These are phyloP conservation scores for Chrysopilus asiliformis DNA, from an alignment of 2,888 invertebrate genomes.

Conservation along the genomic window DNA sequence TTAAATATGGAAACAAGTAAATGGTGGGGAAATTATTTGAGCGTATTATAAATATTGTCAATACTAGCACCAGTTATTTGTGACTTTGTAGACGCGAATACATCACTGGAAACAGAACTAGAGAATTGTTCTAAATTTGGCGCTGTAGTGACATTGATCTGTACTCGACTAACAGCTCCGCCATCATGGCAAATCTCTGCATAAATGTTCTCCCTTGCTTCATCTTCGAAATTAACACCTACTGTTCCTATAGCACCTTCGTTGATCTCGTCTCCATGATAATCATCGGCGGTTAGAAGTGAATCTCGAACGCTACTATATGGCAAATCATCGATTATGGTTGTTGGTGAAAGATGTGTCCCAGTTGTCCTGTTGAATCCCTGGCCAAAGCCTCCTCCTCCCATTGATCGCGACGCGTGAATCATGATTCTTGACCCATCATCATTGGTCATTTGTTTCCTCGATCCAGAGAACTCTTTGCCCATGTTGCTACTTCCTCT, in stretches of 20 bases:
- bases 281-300: conserved; percentile 28
- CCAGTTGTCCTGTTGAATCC: no score
- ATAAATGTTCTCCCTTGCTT: conserved; percentile 50
- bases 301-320: conserved; percentile 59
- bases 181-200: conserved; percentile 47
- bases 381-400: neutral
- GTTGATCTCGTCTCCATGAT: conserved; percentile 15
- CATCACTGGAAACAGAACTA: neutral
- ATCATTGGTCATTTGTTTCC: conserved; percentile 1
- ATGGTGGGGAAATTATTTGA: conserved; percentile 17
- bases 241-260: conserved; percentile 12
- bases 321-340: conserved; percentile 47
- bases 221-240: conserved; percentile 17
- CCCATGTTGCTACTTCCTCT: neutral
- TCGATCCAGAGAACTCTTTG: neutral
- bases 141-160: conserved; percentile 28
- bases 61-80: conserved; percentile 13
- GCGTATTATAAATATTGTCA: conserved; percentile 37
- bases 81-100: conserved; percentile 2
- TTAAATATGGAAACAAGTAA: no score
- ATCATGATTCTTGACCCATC: neutral
- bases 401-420: neutral
- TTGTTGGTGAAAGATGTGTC: neutral
- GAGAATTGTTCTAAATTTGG: conserved; percentile 15
- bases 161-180: conserved; percentile 30